Percentiles rank a stretch among this genome's conserved stretches.
phyloP scores from a whole-genome alignment of 1,140 invertebrate genomes.

The Saxidomus purpurata region DNA sequence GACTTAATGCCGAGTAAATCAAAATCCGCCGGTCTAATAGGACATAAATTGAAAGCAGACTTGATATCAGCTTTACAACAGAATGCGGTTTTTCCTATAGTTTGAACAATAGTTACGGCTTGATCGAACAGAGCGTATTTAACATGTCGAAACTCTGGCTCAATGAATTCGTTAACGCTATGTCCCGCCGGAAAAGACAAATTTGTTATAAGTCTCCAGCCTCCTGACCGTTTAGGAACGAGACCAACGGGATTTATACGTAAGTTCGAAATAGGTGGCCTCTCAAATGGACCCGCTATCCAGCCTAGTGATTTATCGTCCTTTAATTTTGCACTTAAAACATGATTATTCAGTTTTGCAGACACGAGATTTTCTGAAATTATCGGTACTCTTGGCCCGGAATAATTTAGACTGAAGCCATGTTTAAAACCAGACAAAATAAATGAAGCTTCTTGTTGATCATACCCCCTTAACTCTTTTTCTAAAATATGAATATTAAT shows the following conservation, averaged over 20 bases:
- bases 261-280: neutral
- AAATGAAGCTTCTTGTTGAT: neutral
- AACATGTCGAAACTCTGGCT: no score
- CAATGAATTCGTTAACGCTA: no score
- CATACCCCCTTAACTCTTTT: neutral
- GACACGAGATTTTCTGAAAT: neutral
- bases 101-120: constrained; percentile 49
- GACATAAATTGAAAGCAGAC: no score
- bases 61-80: constrained; percentile 55
- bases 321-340: no score
- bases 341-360: neutral
- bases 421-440: no score
- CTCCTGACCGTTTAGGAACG: neutral
- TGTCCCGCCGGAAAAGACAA: no score
- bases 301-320: no score
- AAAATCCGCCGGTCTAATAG: no score
- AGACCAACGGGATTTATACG: no score
- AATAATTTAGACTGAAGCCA: neutral
- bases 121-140: constrained; percentile 51
- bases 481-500: neutral
- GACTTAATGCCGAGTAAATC: no score
- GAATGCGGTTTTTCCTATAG: constrained; percentile 1
- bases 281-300: neutral
- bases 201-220: no score
- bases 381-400: neutral